A percentile compares a stretch with the other conserved stretches of the same genome.
phyloP scores from a whole-genome alignment of 2,113 vertebrate species.

The Sinocyclocheilus rhinocerous region DNA sequence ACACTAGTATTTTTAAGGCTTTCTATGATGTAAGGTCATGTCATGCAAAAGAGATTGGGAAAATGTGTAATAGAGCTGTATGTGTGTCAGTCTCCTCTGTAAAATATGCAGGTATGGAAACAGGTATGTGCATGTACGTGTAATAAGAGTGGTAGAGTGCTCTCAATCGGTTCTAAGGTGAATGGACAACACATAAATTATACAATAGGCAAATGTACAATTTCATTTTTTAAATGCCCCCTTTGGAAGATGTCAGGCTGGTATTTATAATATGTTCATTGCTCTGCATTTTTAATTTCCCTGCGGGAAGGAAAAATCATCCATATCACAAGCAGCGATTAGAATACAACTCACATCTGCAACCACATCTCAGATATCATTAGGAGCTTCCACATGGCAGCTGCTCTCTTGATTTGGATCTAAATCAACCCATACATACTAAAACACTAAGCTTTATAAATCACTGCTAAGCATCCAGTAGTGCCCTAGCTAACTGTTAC shows the following conservation, averaged over 20 bases:
- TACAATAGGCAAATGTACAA: constrained; percentile 38
- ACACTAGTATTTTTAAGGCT: no score
- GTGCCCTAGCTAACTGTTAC: not conserved
- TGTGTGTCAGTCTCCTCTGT: not conserved
- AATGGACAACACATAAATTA: constrained; percentile 38
- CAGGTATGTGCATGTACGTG: not conserved
- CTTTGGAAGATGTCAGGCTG: constrained; percentile 42
- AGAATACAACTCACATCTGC: constrained; percentile 37
- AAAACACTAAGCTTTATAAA: constrained; percentile 26
- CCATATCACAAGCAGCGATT: constrained; percentile 35
- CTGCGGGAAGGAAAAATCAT: constrained; percentile 31
- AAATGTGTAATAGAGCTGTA: not conserved
- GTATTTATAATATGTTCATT: constrained; percentile 57
- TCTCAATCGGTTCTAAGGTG: not conserved
- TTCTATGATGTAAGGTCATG: constrained; percentile 29
- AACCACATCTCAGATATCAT: constrained; percentile 26
- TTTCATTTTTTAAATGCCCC: constrained; percentile 52
- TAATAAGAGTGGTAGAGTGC: not conserved
- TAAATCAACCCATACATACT: constrained; percentile 15
- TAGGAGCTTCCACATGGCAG: constrained; percentile 22
- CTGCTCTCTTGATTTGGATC: constrained; percentile 22
- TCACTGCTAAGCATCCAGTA: constrained; percentile 15
- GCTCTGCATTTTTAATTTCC: constrained; percentile 56
- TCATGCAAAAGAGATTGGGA: not conserved
- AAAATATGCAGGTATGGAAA: not conserved